phyloP scores from a whole-genome alignment of 2,113 vertebrate genomes.

The Nibea coibor region DNA sequence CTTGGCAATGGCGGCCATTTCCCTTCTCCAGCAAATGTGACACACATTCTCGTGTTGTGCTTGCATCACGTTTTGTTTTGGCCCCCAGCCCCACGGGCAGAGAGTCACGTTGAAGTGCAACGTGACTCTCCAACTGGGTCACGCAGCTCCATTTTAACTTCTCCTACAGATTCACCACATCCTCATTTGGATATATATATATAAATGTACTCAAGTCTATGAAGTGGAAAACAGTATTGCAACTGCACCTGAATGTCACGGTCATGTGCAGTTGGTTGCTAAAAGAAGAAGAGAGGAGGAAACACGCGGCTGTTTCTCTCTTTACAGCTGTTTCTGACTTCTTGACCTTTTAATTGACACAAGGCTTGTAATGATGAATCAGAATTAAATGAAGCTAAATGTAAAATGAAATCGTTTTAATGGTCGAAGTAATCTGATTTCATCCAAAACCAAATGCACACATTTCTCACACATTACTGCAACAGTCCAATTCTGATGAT shows the following conservation, averaged over 20 bases:
- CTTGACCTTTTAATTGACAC: not conserved
- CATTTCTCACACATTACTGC: not conserved
- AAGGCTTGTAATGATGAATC: not conserved
- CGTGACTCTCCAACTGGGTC: constrained; percentile 59
- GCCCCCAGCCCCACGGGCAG: constrained; percentile 42
- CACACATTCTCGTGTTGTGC: constrained; percentile 77
- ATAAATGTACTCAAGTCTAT: not conserved
- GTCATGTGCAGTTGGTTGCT: too few species aligned
- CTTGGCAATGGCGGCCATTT: constrained; percentile 69
- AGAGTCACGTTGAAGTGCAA: constrained; percentile 81
- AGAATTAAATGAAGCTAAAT: not conserved
- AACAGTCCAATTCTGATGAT: not conserved
- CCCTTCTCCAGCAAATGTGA: constrained; percentile 71
- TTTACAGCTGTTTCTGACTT: not conserved
- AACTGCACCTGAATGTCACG: not conserved
- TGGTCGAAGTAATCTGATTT: not conserved
- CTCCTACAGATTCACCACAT: not conserved
- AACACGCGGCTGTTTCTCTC: not conserved
- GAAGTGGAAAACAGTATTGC: not conserved
- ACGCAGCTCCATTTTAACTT: not conserved
- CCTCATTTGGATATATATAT: not conserved
- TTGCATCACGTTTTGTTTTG: constrained; percentile 71
- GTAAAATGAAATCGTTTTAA: not conserved
- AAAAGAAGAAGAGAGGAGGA: not conserved
- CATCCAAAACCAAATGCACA: not conserved